A percentile compares a stretch with the other conserved stretches of the same genome.
Evolutionary conservation across 2,113 vertebrate species (phyloP).

Genomic region (Dromaius novaehollandiae): DNA sequence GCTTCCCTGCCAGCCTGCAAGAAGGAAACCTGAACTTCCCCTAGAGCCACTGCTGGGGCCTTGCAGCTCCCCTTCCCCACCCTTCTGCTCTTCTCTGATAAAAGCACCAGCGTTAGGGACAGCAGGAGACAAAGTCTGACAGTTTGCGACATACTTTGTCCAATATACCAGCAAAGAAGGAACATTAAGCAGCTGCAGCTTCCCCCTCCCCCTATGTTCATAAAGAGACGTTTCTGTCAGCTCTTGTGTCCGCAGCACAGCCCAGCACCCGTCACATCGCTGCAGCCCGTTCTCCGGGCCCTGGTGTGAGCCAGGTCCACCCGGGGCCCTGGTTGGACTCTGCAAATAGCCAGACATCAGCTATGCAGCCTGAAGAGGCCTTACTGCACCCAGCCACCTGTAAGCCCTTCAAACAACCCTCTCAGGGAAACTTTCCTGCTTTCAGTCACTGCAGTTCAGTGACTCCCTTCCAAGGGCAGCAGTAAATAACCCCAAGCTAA

Average conservation of each 20-base stretch:
- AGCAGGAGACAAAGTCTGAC: neutral
- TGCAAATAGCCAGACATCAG: neutral
- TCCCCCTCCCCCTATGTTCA: no score
- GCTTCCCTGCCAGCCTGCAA: neutral
- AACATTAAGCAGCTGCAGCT: neutral
- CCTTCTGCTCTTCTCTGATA: rapidly evolving
- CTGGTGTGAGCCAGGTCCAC: neutral
- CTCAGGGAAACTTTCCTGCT: rapidly evolving
- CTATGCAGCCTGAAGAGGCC: rapidly evolving
- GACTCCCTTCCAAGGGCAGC: rapidly evolving
- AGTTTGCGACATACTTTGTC: neutral
- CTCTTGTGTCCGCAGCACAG: rapidly evolving
- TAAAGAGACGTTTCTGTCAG: neutral
- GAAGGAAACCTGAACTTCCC: neutral
- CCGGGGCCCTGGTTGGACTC: neutral
- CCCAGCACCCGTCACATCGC: rapidly evolving
- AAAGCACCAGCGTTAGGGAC: neutral
- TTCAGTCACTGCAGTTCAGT: neutral
- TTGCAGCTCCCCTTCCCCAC: neutral
- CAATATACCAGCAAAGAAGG: neutral
- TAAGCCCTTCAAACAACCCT: rapidly evolving
- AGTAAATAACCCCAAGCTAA: rapidly evolving
- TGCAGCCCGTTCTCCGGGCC: neutral
- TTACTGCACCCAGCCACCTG: neutral
- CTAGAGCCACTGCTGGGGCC: neutral